phyloP scores from a whole-genome alignment of 2,113 vertebrate genomes.

The Phylloscopus trochilus region DNA sequence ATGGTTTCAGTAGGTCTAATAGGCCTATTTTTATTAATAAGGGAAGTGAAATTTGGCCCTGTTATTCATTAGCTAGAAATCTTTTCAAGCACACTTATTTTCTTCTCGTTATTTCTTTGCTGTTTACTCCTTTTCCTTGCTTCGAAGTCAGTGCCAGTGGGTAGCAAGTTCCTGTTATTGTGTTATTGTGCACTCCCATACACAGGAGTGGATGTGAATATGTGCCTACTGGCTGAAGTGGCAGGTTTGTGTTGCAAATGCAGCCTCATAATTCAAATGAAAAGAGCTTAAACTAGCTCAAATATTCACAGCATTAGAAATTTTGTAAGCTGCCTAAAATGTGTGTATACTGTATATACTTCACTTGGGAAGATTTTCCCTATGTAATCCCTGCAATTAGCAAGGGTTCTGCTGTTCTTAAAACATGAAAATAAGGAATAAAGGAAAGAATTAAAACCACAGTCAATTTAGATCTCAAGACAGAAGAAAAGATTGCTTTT shows the following conservation, averaged over 20 bases:
- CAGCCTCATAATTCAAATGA: not conserved
- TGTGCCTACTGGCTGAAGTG: not conserved
- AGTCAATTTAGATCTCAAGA: not conserved
- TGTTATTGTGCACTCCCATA: not conserved
- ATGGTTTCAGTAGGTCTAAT: not conserved
- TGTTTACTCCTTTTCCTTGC: slow-evolving; percentile 29
- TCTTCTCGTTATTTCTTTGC: not conserved
- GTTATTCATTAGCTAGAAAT: slow-evolving; percentile 34
- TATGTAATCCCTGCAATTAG: not conserved
- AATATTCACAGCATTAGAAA: not conserved
- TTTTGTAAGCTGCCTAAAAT: not conserved
- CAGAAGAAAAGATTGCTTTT: not conserved
- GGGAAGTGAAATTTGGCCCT: not conserved
- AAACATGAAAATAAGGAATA: not conserved
- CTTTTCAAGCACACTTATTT: slow-evolving; percentile 21
- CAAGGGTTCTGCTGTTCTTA: not conserved
- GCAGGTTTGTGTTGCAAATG: not conserved
- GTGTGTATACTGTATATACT: fast-evolving
- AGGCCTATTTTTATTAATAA: not conserved
- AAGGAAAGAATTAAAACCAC: not conserved
- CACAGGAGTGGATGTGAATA: not conserved
- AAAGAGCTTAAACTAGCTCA: not conserved
- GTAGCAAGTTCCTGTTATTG: not conserved
- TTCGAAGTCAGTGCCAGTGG: not conserved
- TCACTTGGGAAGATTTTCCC: not conserved